Evolutionary conservation across 2,797 vertebrate species (phyloP).

Genomic region (Phataginus tetradactyla): DNA sequence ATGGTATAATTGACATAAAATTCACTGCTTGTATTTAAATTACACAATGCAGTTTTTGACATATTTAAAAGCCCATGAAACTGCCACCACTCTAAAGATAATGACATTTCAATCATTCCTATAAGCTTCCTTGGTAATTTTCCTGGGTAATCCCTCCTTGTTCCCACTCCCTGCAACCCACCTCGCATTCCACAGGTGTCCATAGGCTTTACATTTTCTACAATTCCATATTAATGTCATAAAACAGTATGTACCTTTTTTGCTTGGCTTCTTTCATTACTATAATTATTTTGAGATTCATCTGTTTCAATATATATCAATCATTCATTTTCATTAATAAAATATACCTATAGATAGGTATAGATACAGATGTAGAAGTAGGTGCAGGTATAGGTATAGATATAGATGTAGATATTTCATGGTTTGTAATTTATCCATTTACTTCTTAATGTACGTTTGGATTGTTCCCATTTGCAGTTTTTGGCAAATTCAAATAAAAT

Average conservation of each 20-base stretch:
- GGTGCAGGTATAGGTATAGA: not conserved
- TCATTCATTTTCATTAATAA: not conserved
- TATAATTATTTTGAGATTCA: not conserved
- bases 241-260: not conserved
- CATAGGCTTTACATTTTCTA: not conserved
- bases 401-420: not conserved
- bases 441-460: not conserved
- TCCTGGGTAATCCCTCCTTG: not conserved
- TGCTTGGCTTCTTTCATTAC: not conserved
- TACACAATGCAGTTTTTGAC: not conserved
- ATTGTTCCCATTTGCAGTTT: not conserved
- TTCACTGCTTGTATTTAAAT: not conserved
- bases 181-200: not conserved
- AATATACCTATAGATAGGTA: not conserved
- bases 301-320: not conserved
- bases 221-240: not conserved
- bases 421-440: not conserved
- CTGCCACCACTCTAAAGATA: not conserved
- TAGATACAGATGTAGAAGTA: not conserved
- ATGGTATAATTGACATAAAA: not conserved
- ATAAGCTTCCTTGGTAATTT: not conserved
- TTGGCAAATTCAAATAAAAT: not conserved
- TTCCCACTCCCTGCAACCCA: not conserved
- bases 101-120: not conserved
- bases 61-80: not conserved